Conservation (phyloP, 2,797 vertebrate genomes). For the Neostethus bicornis region DNA sequence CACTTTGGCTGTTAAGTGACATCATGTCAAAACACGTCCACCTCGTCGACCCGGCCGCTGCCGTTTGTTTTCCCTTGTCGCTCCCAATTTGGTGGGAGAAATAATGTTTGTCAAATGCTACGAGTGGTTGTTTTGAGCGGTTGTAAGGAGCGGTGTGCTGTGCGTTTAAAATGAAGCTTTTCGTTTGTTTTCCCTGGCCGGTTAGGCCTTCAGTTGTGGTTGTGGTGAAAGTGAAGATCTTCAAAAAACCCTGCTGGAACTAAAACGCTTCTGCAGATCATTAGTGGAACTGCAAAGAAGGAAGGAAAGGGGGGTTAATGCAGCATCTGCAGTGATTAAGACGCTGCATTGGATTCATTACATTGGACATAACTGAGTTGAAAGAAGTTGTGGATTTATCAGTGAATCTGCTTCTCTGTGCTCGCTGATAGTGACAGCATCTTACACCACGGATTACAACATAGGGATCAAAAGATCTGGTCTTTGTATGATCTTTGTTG, state of each 20-base stretch:
- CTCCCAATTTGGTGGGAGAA: constrained; percentile 64
- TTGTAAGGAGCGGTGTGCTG: constrained; percentile 39
- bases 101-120: constrained; percentile 72
- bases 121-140: constrained; percentile 57
- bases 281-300: no score
- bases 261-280: no score
- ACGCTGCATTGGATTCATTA: no score
- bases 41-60: constrained; percentile 28
- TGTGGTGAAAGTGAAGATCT: constrained; percentile 23
- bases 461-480: no score
- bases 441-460: no score
- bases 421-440: no score
- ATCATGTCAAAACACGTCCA: constrained; percentile 74
- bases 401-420: no score
- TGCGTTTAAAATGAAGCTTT: constrained; percentile 53
- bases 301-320: no score
- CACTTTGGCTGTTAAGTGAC: constrained; percentile 75
- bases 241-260: constrained; percentile 12
- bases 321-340: no score
- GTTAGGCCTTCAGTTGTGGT: constrained; percentile 26
- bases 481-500: no score
- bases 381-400: no score
- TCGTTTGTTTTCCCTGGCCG: constrained; percentile 64
- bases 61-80: constrained; percentile 74
- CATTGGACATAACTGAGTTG: no score